A percentile compares a stretch with the other conserved stretches of the same genome.
These are phyloP conservation scores for Suricata suricatta DNA, from an alignment of 2,113 vertebrate genomes.

Conservation along the genomic window DNA sequence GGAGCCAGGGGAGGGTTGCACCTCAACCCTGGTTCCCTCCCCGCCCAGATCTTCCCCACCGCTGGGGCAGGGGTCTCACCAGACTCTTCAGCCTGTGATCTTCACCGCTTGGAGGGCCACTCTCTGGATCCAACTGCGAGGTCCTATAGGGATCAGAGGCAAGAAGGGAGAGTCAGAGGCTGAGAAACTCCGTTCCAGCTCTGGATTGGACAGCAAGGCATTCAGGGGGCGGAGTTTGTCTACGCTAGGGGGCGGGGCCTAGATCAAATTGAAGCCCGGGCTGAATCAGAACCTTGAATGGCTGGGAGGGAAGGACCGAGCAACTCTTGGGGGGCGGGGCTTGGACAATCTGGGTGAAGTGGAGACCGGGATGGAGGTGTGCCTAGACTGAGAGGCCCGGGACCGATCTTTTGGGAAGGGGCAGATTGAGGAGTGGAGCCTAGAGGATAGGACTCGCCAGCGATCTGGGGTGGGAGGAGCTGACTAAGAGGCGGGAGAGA, in stretches of 20 bases:
- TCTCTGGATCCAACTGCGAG: background rate
- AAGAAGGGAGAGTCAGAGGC: background rate
- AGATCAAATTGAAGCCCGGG: background rate
- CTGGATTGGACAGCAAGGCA: background rate
- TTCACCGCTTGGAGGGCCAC: background rate
- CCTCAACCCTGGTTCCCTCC: background rate
- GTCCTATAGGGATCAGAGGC: background rate
- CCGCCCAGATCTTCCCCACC: background rate
- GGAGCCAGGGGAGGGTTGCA: background rate
- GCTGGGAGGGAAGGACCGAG: background rate
- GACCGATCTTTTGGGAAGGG: background rate
- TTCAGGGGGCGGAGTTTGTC: background rate
- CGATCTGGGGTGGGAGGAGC: background rate
- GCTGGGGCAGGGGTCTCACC: slow-evolving; percentile 42
- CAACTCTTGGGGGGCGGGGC: background rate
- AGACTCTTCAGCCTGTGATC: slow-evolving; percentile 33
- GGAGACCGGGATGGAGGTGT: background rate
- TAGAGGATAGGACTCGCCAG: background rate
- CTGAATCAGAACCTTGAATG: background rate
- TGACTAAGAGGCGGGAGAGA: background rate
- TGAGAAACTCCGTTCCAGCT: background rate
- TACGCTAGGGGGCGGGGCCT: background rate
- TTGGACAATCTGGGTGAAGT: background rate
- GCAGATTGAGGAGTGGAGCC: background rate
- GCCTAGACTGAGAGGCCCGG: background rate